These are phyloP conservation scores for Apodemus speciosus DNA, from an alignment of 2,113 vertebrate species.

Conservation along the genomic window DNA sequence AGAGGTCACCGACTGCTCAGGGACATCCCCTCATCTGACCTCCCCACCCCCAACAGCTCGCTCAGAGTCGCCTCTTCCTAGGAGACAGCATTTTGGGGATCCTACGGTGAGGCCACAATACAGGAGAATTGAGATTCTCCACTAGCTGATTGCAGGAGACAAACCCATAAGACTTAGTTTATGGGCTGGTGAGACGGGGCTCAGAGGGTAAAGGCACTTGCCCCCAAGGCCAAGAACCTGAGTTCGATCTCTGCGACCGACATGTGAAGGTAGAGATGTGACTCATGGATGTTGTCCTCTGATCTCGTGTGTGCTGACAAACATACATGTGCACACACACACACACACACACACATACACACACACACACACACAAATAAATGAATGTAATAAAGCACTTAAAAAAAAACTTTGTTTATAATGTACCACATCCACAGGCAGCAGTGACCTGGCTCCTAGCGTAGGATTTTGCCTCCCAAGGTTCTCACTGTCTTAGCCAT, in stretches of 20 bases:
- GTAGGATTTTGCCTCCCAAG: neutral
- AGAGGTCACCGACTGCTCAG: neutral
- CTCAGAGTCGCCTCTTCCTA: neutral
- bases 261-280: neutral
- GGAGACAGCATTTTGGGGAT: accelerated
- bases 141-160: neutral
- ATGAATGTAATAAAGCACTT: neutral
- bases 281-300: neutral
- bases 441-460: accelerated
- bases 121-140: too few relatives aligned
- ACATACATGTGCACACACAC: too few relatives aligned
- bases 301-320: neutral
- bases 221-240: neutral
- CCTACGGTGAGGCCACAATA: neutral
- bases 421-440: neutral
- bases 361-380: neutral
- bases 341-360: neutral
- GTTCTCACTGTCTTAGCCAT: neutral
- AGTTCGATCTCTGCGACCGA: neutral
- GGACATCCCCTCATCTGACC: neutral
- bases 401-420: neutral
- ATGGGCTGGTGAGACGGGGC: neutral
- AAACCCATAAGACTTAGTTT: neutral
- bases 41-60: neutral
- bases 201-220: neutral